Evolutionary conservation across 2,888 invertebrate genomes (phyloP).

Genomic region (Brenthis hecate): DNA sequence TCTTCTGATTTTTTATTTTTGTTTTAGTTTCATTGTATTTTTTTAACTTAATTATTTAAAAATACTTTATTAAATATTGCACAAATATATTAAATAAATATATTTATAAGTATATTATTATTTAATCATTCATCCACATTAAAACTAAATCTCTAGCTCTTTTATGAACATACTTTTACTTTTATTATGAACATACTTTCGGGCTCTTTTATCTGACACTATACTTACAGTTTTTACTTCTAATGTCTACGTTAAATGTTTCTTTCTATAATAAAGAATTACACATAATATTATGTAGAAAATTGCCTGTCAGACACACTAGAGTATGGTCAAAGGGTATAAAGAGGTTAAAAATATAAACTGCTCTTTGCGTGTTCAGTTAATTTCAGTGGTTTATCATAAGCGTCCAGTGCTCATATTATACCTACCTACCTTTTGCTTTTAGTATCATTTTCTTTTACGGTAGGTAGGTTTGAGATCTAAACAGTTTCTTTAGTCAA

Average conservation of each 20-base stretch:
- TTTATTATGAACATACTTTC: not conserved
- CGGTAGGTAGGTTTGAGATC: not conserved
- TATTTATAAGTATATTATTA: too few relatives aligned
- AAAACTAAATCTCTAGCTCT: too few relatives aligned
- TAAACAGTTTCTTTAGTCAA: not conserved
- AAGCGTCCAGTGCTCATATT: conserved; percentile 22
- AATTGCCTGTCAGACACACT: conserved; percentile 74
- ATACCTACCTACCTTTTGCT: not conserved
- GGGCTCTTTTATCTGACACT: conserved; percentile 10
- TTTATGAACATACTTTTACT: not conserved
- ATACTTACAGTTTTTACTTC: conserved; percentile 6
- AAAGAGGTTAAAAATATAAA: conserved; percentile 49
- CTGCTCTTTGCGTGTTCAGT: conserved; percentile 38
- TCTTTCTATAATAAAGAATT: conserved; percentile 35
- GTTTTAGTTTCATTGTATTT: too few relatives aligned
- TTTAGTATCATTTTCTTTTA: conserved; percentile 19
- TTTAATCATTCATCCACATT: too few relatives aligned
- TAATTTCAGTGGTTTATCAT: conserved; percentile 35
- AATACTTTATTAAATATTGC: too few relatives aligned
- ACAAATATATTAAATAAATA: too few relatives aligned
- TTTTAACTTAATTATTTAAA: too few relatives aligned
- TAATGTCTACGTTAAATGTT: conserved; percentile 21
- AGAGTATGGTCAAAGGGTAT: conserved; percentile 63
- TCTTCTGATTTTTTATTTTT: too few relatives aligned
- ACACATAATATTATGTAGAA: conserved; percentile 61